phyloP scores from a whole-genome alignment of 2,888 invertebrate species.

The Lottia gigantea region DNA sequence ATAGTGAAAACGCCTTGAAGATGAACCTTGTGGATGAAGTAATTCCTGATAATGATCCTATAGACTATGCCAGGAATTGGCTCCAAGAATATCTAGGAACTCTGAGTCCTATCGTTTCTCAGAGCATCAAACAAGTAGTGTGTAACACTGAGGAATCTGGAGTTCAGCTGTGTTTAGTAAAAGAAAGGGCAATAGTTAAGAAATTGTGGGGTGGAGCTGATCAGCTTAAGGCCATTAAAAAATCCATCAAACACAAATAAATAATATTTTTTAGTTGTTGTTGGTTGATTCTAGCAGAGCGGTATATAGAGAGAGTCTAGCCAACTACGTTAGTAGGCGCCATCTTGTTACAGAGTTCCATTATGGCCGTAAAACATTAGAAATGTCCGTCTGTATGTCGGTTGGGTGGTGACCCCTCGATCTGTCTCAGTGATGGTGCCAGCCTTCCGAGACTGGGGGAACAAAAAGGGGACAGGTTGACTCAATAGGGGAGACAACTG shows the following conservation, averaged over 20 bases:
- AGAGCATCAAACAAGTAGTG: constrained; percentile 61
- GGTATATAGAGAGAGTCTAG: no score
- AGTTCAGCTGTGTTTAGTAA: constrained; percentile 46
- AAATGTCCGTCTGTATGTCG: no score
- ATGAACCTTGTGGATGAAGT: constrained; percentile 68
- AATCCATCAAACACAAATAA: constrained; percentile 66
- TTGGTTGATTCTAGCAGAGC: no score
- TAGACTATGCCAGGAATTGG: constrained; percentile 62
- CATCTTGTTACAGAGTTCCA: no score
- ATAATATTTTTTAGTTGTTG: no score
- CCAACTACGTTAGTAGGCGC: no score
- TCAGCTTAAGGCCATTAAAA: constrained; percentile 63
- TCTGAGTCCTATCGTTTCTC: constrained; percentile 46
- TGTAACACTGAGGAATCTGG: constrained; percentile 43
- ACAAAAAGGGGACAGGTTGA: no score
- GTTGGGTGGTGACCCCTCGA: no score
- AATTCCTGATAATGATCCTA: constrained; percentile 48
- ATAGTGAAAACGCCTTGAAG: constrained; percentile 62
- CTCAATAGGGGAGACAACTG: no score
- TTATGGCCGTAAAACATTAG: no score
- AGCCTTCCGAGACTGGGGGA: no score
- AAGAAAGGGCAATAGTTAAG: constrained; percentile 67
- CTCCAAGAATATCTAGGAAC: constrained; percentile 46
- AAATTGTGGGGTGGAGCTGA: constrained; percentile 69
- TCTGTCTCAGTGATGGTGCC: no score